These are phyloP conservation scores for Falcunculus frontatus DNA, from an alignment of 2,113 vertebrate species.

Conservation along the genomic window DNA sequence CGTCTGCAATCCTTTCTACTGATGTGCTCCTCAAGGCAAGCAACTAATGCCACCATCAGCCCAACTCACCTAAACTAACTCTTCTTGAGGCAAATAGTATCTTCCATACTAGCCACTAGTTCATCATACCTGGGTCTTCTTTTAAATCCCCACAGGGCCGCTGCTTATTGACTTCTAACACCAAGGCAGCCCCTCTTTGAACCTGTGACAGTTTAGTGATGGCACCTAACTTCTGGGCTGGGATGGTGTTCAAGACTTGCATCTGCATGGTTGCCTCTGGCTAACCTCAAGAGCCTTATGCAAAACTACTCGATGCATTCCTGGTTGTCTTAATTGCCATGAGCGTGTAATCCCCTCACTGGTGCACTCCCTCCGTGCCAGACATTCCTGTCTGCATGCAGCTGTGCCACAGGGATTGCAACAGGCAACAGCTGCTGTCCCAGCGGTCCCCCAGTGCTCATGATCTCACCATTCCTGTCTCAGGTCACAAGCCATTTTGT, in stretches of 20 bases:
- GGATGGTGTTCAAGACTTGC: background rate
- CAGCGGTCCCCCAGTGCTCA: background rate
- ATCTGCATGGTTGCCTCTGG: background rate
- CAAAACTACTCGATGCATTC: background rate
- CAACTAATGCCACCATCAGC: background rate
- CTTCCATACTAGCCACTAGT: background rate
- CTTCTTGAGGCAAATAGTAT: background rate
- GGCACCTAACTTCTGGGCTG: background rate
- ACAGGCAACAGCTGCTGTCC: conserved; percentile 28
- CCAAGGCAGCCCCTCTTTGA: background rate
- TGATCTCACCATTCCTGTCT: background rate
- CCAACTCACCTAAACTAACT: background rate
- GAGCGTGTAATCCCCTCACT: background rate
- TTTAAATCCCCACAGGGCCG: background rate
- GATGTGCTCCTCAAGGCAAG: background rate
- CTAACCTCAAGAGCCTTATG: conserved; percentile 1
- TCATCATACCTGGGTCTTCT: background rate
- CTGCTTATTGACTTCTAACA: background rate
- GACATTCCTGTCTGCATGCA: conserved; percentile 60
- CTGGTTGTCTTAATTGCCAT: background rate
- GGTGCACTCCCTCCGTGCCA: background rate
- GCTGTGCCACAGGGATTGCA: conserved; percentile 49
- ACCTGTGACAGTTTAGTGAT: background rate
- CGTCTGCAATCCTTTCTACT: background rate
- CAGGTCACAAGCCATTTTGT: background rate